A percentile compares a stretch with the other conserved stretches of the same genome.
Conservation (phyloP, 2,888 invertebrate genomes). For the Allygus modestus region DNA sequence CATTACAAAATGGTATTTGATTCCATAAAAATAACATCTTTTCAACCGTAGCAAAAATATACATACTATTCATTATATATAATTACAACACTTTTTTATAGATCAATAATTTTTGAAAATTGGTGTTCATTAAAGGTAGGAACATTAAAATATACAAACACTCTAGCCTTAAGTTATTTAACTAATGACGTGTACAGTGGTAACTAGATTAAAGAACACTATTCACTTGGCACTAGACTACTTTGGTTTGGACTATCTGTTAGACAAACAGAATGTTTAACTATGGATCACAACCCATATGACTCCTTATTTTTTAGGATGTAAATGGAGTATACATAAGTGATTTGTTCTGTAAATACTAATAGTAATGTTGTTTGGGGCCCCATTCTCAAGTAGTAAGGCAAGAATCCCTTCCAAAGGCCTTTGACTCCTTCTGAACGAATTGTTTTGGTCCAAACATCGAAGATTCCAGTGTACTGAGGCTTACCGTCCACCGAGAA, state of each 20-base stretch:
- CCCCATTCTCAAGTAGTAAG: conserved; percentile 96
- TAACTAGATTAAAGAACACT: neutral
- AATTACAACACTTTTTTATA: neutral
- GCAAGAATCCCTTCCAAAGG: conserved; percentile 98
- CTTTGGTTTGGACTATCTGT: neutral
- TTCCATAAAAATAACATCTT: neutral
- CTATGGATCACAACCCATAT: neutral
- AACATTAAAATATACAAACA: neutral
- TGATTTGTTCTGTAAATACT: conserved; percentile 55
- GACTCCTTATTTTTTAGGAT: conserved; percentile 40
- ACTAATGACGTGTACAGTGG: neutral
- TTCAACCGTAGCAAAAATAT: neutral
- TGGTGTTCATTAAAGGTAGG: neutral
- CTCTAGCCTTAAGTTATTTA: neutral
- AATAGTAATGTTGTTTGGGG: conserved; percentile 95
- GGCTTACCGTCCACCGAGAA: conserved; percentile 90
- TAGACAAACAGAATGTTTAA: neutral
- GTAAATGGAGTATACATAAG: conserved; percentile 54
- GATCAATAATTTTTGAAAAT: neutral
- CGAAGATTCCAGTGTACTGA: conserved; percentile 88
- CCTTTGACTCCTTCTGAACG: conserved; percentile 94
- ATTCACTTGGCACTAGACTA: neutral
- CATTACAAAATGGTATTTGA: neutral
- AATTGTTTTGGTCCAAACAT: conserved; percentile 88
- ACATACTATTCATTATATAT: neutral